phyloP scores from a whole-genome alignment of 2,888 invertebrate genomes.

The Torymus aiolomorphi region DNA sequence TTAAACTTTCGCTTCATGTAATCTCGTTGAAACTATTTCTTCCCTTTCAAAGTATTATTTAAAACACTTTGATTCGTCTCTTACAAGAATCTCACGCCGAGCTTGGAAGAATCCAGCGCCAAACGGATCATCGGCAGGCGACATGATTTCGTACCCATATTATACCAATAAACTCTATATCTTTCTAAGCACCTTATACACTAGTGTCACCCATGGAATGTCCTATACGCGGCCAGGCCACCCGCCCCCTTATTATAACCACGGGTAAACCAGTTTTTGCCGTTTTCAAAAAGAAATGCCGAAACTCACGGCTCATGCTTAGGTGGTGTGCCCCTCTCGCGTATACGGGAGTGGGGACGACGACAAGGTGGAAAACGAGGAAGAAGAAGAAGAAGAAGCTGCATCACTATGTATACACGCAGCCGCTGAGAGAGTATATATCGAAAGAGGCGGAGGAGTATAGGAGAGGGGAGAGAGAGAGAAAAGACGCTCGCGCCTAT shows the following conservation, averaged over 20 bases:
- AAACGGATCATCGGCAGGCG: too few relatives aligned
- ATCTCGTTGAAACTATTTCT: too few relatives aligned
- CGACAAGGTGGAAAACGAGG: slow-evolving; percentile 1
- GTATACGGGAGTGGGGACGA: not conserved
- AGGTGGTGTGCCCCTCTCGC: too few relatives aligned
- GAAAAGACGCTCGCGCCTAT: too few relatives aligned
- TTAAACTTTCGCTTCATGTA: too few relatives aligned
- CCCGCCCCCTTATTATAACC: not conserved
- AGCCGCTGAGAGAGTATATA: not conserved
- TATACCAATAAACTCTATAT: too few relatives aligned
- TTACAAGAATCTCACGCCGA: too few relatives aligned
- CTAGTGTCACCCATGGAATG: not conserved
- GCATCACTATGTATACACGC: slow-evolving; percentile 5
- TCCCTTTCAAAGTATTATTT: too few relatives aligned
- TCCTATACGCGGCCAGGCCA: not conserved
- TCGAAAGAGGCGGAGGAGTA: not conserved
- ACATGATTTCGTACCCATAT: too few relatives aligned
- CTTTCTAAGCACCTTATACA: too few relatives aligned
- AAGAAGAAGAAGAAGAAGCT: slow-evolving; percentile 52
- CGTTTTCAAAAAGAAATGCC: slow-evolving; percentile 42
- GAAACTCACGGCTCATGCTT: slow-evolving; percentile 9
- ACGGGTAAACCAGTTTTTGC: slow-evolving; percentile 41
- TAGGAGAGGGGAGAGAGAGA: slow-evolving; percentile 3
- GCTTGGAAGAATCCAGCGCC: too few relatives aligned
- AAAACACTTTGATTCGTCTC: too few relatives aligned